Evolutionary conservation across 2,888 invertebrate species (phyloP), one percentile per base, ranked within the genome.

Genomic region (Phengaris arion): DNA sequence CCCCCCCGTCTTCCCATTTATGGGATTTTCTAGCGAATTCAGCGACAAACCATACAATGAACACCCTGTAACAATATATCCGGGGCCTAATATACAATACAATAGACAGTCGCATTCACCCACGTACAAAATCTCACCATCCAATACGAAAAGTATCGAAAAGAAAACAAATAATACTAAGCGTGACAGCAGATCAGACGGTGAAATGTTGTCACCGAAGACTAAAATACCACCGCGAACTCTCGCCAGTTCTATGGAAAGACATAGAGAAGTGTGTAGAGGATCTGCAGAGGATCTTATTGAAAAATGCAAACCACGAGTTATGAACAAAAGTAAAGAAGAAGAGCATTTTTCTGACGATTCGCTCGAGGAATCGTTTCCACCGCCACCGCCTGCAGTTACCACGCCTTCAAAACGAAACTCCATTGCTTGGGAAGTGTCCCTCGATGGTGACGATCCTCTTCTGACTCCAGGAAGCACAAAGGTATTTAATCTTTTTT

Each of bases 401-500:
- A 88, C 88, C 77, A 94, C 95, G 79, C 94, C 95, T 81, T 95
- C 95, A 85, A 97, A 97, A 92, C 95, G 97, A 83, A 96, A 96
- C 85, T 97, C 97, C 85, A 97, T 97, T 81, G 97, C 97, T 79
- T 97, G 97, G 97, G 97, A 97, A 94, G 97, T 97, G 79, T 96
- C 97, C 79, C 94, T 97, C 82, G 96, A 96, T 85, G 96, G 95
- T 86, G 94, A 94, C 84, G 96, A 96, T 86, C 95, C 96, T 77
- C 93, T 96, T 68, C 94, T 96, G 78, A 96, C 96, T 70, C 96
- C 96, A 69, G 96, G 95, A 74, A 95, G 95, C 84, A 96, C 95
- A 79, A 95, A 95, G 90, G 96, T 96, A 85, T 54, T 74, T 54
- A 68, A 12, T 35, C 35, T 35, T 5, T 64, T 64, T 57, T 22